Base-by-base conservation (phyloP, 2,113 vertebrate species). In the Caranx ignobilis region DNA sequence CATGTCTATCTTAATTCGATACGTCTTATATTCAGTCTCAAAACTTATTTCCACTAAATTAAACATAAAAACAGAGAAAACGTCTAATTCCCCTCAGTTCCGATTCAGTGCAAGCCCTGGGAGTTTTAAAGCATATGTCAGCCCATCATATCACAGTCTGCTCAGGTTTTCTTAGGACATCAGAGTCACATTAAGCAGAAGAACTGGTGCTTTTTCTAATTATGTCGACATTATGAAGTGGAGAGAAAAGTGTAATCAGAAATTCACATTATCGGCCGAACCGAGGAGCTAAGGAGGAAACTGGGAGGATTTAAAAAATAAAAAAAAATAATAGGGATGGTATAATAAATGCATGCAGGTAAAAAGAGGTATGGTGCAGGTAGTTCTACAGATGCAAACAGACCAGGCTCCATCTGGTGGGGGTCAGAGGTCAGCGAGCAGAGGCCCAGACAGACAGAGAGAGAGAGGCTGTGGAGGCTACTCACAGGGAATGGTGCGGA, bases 401-500 rank as follows among this genome's bases (percentile, higher is more conserved):
- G 66, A 66, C 41, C 54, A 16, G 26, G 3, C 48, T 77, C 75
- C 73, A 76, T 82, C 56, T 84, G 87, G 57, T 71, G 37, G 37
- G 32, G 67, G 75, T 75, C 79, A 77, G 21, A 67, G 64, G 74
- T 4, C 67, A 77, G 60, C 35, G 57, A 64, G 71, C 50, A 57
- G 45, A 41, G 63, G 63, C 31, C 15, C 55, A 76, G 16, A 70
- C 62, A 78, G 55, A 55, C 66, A 55, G 31, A 39, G 65, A 64
- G 67, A 55, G 34, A 54, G 5, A 57, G 71, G 65, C 32, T 21
- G 60, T 26, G 16, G 34, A 5, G 5, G 45, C 68, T 94, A 99
- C 98, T 98, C 95, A 99, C 98, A 99, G 82, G 98, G 98, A 88
- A 99, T 98, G 79, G 98, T 99, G 91, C 98, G 96, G 90, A 99